These are phyloP conservation scores for Acanthosoma haemorrhoidale DNA, from an alignment of 2,888 invertebrate genomes.

Conservation along the genomic window DNA sequence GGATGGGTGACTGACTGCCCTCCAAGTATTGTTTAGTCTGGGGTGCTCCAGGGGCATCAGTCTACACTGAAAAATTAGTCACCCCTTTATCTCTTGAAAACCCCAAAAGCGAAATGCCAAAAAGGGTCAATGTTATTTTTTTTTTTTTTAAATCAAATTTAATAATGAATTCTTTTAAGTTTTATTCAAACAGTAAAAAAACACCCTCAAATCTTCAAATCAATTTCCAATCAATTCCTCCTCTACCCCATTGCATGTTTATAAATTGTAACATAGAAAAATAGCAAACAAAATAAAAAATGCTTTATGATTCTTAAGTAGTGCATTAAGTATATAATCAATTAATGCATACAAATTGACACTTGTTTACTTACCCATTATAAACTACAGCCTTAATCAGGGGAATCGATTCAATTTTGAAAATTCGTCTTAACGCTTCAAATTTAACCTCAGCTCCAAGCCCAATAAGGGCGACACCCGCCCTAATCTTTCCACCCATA, in stretches of 20 bases:
- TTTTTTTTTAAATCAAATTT: neutral
- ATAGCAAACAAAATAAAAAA: too few relatives aligned
- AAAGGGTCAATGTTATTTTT: too few relatives aligned
- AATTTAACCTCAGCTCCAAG: slow-evolving; percentile 45
- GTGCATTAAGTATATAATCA: neutral
- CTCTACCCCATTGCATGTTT: too few relatives aligned
- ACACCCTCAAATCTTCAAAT: neutral
- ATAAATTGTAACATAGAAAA: too few relatives aligned
- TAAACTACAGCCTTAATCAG: neutral
- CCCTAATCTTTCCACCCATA: slow-evolving; percentile 39
- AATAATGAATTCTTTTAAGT: neutral
- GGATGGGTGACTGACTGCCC: too few relatives aligned
- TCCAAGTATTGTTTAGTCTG: too few relatives aligned
- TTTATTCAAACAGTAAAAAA: neutral
- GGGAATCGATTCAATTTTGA: neutral
- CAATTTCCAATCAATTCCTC: too few relatives aligned
- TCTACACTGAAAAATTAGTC: too few relatives aligned
- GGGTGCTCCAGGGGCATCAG: too few relatives aligned
- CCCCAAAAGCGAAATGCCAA: too few relatives aligned
- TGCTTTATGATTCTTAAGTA: neutral
- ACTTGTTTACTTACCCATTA: slow-evolving; percentile 8
- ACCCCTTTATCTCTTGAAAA: too few relatives aligned
- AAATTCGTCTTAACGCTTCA: neutral
- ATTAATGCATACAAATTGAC: too few relatives aligned
- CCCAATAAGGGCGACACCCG: slow-evolving; percentile 49